Evolutionary conservation across 2,113 vertebrate species (phyloP), one percentile per base, ranked within the genome.

Genomic region (Tragulus kanchil): DNA sequence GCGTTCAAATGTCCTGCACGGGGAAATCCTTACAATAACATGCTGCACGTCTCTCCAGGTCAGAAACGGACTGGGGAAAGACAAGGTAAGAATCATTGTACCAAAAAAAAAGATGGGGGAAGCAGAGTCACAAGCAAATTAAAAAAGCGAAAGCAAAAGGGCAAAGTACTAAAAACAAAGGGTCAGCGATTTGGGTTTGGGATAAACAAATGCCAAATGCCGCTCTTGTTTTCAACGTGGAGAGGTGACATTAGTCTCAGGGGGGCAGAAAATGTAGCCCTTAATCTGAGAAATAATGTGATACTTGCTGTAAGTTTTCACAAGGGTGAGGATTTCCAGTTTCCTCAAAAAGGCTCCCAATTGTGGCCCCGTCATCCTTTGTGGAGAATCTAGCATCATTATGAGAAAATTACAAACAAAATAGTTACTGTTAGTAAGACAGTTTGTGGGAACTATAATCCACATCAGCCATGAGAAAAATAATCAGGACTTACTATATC

Each of bases 11-110:
- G 99, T 98, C 99, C 99, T 21, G 99, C 99, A 98, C 99, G 99
- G 89, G n/a, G 99, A 99, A 50, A 99, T 99, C 98, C 99, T 99
- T 87, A 99, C 99, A 98, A 99, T 99, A 97, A 99, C 99, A 98
- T 99, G 99, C 97, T 99, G 99, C 91, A 99, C 99, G 81, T 99
- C 99, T 98, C 99, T 99, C 99, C 99, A 99, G 89, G 99, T 99
- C 98, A 99, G 98, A 98, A 99, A 99, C 94, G 99, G 98, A 98
- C 99, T 99, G 97, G 36, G 97, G 96, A 98, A 98, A 99, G 96
- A 98, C 88, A 98, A 98, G 98, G 97, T 94, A 98, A 82, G 98
- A 98, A 78, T 98, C 93, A 96, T 98, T 98, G 98, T 97, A 98
- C 93, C 84, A 98, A 96, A 96, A 98, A 94, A 93, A 98, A 93